Conservation (phyloP, 2,113 vertebrate genomes). For the Nycticryphes semicollaris region DNA sequence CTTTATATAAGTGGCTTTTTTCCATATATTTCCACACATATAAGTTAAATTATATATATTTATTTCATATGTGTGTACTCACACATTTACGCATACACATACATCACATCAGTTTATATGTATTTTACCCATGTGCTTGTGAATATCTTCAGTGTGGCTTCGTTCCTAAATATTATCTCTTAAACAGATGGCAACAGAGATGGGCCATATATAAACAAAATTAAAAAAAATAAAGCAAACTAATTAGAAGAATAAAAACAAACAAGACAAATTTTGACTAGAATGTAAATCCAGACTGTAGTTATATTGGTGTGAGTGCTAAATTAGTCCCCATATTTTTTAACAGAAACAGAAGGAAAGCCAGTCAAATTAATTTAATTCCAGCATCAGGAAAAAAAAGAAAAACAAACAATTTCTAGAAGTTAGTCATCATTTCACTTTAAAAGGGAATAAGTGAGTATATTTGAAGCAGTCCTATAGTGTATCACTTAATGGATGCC, state of each 20-base stretch:
- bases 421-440: background rate
- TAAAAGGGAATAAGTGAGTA: background rate
- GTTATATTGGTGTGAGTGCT: background rate
- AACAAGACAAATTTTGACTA: background rate
- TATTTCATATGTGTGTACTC: background rate
- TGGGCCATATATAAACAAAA: background rate
- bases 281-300: background rate
- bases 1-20: background rate
- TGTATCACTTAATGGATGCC: background rate
- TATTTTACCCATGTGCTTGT: background rate
- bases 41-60: background rate
- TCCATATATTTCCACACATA: background rate
- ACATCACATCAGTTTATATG: background rate
- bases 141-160: background rate
- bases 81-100: rapidly evolving
- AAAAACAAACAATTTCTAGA: background rate
- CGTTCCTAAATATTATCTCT: background rate
- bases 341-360: background rate
- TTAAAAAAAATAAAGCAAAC: background rate
- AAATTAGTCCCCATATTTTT: background rate
- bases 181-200: background rate
- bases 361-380: background rate
- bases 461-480: background rate
- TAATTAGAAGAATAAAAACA: background rate
- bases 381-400: background rate